These are phyloP conservation scores for Phalacrocorax carbo DNA, from an alignment of 2,113 vertebrate genomes.

Conservation along the genomic window DNA sequence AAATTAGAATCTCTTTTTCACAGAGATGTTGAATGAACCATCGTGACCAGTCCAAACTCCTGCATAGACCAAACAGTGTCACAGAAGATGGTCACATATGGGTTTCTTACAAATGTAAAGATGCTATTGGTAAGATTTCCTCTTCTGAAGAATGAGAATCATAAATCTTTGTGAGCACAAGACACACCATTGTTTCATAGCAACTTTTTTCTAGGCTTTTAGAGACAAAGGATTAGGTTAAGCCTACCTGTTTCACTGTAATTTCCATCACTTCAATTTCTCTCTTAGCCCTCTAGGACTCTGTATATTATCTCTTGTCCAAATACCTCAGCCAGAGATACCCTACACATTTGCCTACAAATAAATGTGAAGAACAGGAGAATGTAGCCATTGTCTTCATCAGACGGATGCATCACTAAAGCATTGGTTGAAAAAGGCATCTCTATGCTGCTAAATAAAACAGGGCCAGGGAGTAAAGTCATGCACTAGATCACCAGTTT, in stretches of 20 bases:
- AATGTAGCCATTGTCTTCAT: background rate
- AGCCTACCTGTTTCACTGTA: background rate
- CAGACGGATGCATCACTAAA: background rate
- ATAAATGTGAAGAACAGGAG: background rate
- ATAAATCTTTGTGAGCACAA: background rate
- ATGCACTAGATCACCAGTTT: background rate
- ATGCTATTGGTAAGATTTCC: background rate
- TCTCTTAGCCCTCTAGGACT: background rate
- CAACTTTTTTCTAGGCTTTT: background rate
- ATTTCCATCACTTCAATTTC: background rate
- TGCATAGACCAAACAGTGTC: background rate
- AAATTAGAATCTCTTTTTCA: background rate
- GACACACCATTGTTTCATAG: background rate
- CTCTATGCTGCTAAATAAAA: background rate
- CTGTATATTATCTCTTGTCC: background rate
- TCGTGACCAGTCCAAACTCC: background rate
- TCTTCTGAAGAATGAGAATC: background rate
- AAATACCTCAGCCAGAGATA: background rate
- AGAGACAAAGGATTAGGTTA: background rate
- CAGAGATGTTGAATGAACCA: background rate
- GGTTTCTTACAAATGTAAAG: background rate
- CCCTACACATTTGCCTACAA: background rate
- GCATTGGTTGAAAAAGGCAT: background rate
- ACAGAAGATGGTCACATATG: background rate
- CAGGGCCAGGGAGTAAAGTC: background rate